Conservation (phyloP, 2,888 invertebrate genomes). For the Apotomis turbidana region DNA sequence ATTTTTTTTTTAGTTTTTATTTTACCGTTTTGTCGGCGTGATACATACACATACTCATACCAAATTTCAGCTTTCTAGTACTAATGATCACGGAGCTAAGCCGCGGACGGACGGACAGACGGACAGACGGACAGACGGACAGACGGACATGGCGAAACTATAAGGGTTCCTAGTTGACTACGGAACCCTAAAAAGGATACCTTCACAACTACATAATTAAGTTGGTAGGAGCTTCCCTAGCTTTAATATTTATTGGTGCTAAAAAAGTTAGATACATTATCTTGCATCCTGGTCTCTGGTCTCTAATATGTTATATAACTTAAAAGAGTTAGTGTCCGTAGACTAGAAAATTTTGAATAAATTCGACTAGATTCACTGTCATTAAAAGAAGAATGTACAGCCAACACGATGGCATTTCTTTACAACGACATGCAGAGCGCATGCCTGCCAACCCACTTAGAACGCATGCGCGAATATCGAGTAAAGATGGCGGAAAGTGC, state of each 20-base stretch:
- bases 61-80: too few relatives aligned
- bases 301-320: neutral
- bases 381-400: conserved; percentile 31
- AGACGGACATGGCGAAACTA: too few relatives aligned
- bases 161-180: too few relatives aligned
- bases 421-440: conserved; percentile 54
- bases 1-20: too few relatives aligned
- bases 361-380: too few relatives aligned
- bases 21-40: too few relatives aligned
- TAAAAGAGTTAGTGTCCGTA: neutral
- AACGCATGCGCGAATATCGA: conserved; percentile 61
- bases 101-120: too few relatives aligned
- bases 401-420: conserved; percentile 57
- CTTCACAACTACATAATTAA: neutral
- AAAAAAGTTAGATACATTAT: neutral
- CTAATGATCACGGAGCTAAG: too few relatives aligned
- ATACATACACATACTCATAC: too few relatives aligned
- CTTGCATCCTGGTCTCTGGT: neutral
- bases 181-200: too few relatives aligned
- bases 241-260: neutral
- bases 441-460: conserved; percentile 53
- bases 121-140: too few relatives aligned
- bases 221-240: neutral
- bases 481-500: conserved; percentile 64
- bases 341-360: neutral